Base-by-base conservation (phyloP, 2,888 invertebrate species). In the Rambutsinella grinnellia region DNA sequence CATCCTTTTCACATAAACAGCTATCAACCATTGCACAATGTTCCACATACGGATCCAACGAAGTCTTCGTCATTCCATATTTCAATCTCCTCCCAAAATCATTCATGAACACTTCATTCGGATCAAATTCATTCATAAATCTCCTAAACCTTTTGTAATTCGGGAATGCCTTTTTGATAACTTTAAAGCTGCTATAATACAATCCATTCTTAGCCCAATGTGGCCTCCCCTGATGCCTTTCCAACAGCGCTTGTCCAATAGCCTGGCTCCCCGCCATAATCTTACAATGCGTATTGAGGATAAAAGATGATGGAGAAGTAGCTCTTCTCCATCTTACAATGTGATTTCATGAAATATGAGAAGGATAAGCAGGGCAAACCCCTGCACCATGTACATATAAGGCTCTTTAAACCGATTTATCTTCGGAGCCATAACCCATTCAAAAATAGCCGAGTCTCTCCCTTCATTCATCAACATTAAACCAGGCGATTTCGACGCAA, bases 141-240 rank as follows among this genome's bases (percentile, higher is more conserved):
- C 24, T 23, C 0, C 46, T 8, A 61, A 61, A 61, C 1, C 3
- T n/a, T 47, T 1, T 23, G 24, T n/a, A 61, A 2, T 2, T 61
- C 1, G 0, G 61, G 61, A 26, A 24, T 26, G 3, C n/a, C 17
- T 23, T 60, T 5, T 6, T 2, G 15, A 61, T 61, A 17, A 61
- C 26, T 21, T 46, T 21, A 2, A 49, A 49, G 21, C 8, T 47
- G 15, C 15, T 23, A 17, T 36, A 61, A 17, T 17, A 13, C 26
- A 61, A 19, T 6, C 61, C 61, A 26, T 60, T 60, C 21, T 60
- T 60, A 3, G 19, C 60, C 60, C 60, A 60, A 17, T 60, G 60
- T 13, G 60, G 15, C 2, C 60, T n/a, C 2, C 60, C 60, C 24
- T 53, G 3, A 53, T 53, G 53, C 3, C 24, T 10, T 19, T 6